Evolutionary conservation across 1,140 invertebrate species (phyloP).

Genomic region (Drosophila busckii): DNA sequence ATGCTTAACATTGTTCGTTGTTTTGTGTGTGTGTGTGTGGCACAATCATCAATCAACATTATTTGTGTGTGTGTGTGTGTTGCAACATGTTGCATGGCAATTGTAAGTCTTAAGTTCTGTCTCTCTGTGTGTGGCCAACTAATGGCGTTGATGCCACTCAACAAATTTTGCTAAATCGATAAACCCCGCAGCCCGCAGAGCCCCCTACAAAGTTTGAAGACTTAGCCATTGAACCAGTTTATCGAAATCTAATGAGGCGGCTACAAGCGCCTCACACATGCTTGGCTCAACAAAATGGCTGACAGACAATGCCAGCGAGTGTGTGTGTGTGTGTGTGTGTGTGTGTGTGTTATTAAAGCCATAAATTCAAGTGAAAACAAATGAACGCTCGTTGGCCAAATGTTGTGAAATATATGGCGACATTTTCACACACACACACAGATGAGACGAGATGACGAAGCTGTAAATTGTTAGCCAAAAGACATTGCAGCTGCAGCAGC

Average conservation of each 20-base stretch:
- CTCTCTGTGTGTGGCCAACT: slow-evolving; percentile 45
- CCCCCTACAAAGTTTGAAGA: slow-evolving; percentile 11
- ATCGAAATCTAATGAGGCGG: slow-evolving; percentile 65
- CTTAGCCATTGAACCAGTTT: slow-evolving; percentile 47
- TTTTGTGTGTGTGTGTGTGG: too few relatives aligned
- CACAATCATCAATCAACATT: too few relatives aligned
- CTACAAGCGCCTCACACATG: slow-evolving; percentile 35
- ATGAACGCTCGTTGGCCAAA: slow-evolving; percentile 53
- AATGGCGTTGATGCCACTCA: slow-evolving; percentile 9
- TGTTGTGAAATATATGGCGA: slow-evolving; percentile 35
- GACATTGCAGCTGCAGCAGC: not conserved
- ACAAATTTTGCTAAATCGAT: slow-evolving; percentile 11
- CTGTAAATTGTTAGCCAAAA: not conserved
- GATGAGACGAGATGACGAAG: slow-evolving; percentile 1
- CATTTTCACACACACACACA: slow-evolving; percentile 7
- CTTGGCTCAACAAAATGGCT: slow-evolving; percentile 41
- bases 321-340: not conserved
- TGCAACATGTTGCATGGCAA: too few relatives aligned
- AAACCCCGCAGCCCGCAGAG: too few relatives aligned
- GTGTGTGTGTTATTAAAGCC: slow-evolving; percentile 43
- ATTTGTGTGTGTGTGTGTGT: not conserved
- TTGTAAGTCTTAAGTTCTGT: too few relatives aligned
- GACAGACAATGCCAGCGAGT: slow-evolving; percentile 39
- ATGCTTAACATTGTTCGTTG: too few relatives aligned
- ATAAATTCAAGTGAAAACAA: slow-evolving; percentile 58